Evolutionary conservation across 1,140 invertebrate genomes (phyloP), one percentile per base, ranked within the genome.

Genomic region (Propsilocerus akamusi): DNA sequence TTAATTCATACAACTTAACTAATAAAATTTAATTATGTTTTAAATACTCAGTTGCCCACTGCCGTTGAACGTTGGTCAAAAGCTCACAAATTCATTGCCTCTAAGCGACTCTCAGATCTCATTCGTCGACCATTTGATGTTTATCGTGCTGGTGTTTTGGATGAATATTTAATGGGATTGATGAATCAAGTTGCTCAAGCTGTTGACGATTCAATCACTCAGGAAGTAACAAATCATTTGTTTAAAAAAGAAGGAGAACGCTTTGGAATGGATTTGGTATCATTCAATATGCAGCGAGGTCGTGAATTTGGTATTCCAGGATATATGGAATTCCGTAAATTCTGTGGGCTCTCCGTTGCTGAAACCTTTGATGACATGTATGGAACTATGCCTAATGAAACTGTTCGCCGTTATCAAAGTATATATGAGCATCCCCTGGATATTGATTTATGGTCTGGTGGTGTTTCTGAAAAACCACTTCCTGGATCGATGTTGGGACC

Each of bases 181-280:
- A 84, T 89, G 80, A 94, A 95, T 64, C 89, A 95, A 72, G 85
- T 92, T 14, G 87, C 89, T 6, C 88, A 93, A 68, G 87, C 89
- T 57, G 92, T 93, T 86, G 90, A 95, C 58, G 86, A 92, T 60
- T 87, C 88, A 0, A 86, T 95, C 51, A 92, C 89, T 0, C 85
- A 89, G 68, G 86, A 93, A 70, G 87, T 92, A 0, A 91, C 88
- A 11, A 91, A 91, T 67, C 85, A 91, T 67, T 68, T 93, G 26
- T 91, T 93, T 66, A 90, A 91, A 64, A 91, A 91, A 68, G 79
- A 80, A 22, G 84, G 83, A 12, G 80, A 82, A 37, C 73, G 82
- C 34, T 87, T 85, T 59, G 90, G 90, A 53, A 78, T 94, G 74
- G 92, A 96, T 67, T 69, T 96, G 54, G 89, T 92, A 3, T 88